Base-by-base conservation (phyloP, 2,888 invertebrate species). In the Cyrtodaria siliqua region DNA sequence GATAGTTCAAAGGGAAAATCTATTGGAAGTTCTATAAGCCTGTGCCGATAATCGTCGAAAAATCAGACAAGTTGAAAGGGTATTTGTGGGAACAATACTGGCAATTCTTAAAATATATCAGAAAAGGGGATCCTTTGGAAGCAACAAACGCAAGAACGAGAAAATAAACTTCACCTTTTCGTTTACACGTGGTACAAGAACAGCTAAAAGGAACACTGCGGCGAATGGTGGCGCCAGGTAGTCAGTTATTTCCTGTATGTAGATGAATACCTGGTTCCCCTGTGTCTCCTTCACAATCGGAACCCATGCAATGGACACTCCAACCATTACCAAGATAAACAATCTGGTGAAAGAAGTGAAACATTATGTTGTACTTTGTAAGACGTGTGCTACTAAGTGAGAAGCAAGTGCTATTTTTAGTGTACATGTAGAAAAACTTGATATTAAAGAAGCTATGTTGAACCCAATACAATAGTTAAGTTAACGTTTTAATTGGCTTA, bases 171-270 rank as follows among this genome's bases (percentile, higher is more conserved):
- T 44, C 63, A 91, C 91, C 90, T 87, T 79, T 76, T 91, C 91
- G 62, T 91, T 91, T 29, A 89, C 86, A 47, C 86, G 73, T 8
- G 89, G 89, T 42, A 89, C 89, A 20, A 90, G 61, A 0, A 91
- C 72, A 0, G 86, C 89, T 38, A 91, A 55, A 8, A 91, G 79
- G 63, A 86, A 91, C n/a, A 90, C 81, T 18, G 87, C 86, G 18
- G 90, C 88, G 55, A 91, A 86, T 1, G 91, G 91, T 6, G 91
- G 91, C 1, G 90, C 89, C 20, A 91, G 79, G 69, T 91, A 91
- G 79, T 88, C 83, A n/a, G 89, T 88, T 47, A 91, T 87, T 74
- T 89, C 90, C 66, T 91, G 90, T 44, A 91, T 91, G 78, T 91
- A 91, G 29, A 91, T 88, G 70, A 89, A 91, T 9, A 91, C 81